Percentiles rank a stretch among this genome's conserved stretches.
phyloP scores from a whole-genome alignment of 2,113 vertebrate genomes.

The Syrmaticus mikado region DNA sequence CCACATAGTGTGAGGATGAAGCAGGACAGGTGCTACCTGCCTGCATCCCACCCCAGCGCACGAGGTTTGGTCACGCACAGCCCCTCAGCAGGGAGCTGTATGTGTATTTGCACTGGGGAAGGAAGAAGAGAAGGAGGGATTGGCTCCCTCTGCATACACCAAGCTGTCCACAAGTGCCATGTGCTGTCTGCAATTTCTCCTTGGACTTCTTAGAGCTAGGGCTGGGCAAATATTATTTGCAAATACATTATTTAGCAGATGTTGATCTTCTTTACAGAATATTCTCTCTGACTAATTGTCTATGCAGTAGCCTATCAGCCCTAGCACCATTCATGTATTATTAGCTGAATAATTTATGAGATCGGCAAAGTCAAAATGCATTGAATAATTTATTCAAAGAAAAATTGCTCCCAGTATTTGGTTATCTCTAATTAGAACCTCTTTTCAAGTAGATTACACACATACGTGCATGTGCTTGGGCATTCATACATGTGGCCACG shows the following conservation, averaged over 20 bases:
- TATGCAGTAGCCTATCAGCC: not conserved
- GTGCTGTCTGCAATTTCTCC: not conserved
- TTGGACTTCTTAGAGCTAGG: not conserved
- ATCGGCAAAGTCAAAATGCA: slow-evolving; percentile 46
- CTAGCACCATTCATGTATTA: slow-evolving; percentile 18
- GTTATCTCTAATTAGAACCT: slow-evolving; percentile 52
- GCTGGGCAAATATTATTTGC: slow-evolving; percentile 4
- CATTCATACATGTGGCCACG: fast-evolving
- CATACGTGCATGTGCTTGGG: not conserved
- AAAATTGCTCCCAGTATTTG: slow-evolving; percentile 51
- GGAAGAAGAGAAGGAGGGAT: not conserved
- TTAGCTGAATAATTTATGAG: slow-evolving; percentile 55
- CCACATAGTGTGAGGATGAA: not conserved
- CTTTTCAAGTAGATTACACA: not conserved
- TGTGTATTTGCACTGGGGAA: fast-evolving
- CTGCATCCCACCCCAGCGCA: not conserved
- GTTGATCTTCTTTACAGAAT: slow-evolving; percentile 18
- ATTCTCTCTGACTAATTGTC: slow-evolving; percentile 26
- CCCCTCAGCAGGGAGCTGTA: not conserved
- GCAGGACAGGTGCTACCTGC: not conserved
- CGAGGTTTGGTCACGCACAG: not conserved
- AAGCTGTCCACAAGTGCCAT: not conserved
- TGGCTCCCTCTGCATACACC: not conserved
- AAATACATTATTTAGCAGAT: slow-evolving; percentile 58
- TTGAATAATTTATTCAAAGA: slow-evolving; percentile 65